Conservation (phyloP, 1,140 invertebrate species). For the Euura saliciscinereae region DNA sequence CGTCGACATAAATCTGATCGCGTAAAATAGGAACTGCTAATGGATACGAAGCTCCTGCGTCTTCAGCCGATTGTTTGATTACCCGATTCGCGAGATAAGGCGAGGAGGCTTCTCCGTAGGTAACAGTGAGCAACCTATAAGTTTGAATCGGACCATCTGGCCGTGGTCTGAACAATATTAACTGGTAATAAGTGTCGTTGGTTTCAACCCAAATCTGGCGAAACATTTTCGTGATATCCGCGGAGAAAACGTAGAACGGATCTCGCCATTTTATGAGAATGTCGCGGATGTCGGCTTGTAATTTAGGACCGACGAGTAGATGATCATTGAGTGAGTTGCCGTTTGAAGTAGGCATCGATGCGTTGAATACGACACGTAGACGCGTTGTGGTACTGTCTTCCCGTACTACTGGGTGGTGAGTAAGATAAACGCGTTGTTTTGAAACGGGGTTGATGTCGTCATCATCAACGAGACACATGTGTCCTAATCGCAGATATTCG, state of each 20-base stretch:
- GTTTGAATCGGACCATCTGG: constrained; percentile 23
- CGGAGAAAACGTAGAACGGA: constrained; percentile 22
- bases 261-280: constrained; percentile 15
- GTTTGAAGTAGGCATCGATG: not conserved
- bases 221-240: constrained; percentile 42
- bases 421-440: not conserved
- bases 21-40: constrained; percentile 25
- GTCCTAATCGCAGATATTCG: constrained; percentile 36
- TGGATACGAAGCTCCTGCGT: constrained; percentile 35
- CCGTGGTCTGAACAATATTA: constrained; percentile 40
- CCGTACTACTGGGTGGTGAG: not conserved
- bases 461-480: constrained; percentile 28
- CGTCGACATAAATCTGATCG: constrained; percentile 34
- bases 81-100: constrained; percentile 39
- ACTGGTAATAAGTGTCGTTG: constrained; percentile 33
- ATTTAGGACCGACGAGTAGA: constrained; percentile 16
- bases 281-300: constrained; percentile 10
- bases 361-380: constrained; percentile 27
- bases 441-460: too few species aligned
- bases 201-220: constrained; percentile 35
- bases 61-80: constrained; percentile 39
- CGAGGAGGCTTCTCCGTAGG: constrained; percentile 44
- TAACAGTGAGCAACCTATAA: constrained; percentile 45
- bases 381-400: constrained; percentile 21
- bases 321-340: constrained; percentile 25